Base-by-base conservation (phyloP, 2,888 invertebrate species). In the Nipponacmea schrenckii region DNA sequence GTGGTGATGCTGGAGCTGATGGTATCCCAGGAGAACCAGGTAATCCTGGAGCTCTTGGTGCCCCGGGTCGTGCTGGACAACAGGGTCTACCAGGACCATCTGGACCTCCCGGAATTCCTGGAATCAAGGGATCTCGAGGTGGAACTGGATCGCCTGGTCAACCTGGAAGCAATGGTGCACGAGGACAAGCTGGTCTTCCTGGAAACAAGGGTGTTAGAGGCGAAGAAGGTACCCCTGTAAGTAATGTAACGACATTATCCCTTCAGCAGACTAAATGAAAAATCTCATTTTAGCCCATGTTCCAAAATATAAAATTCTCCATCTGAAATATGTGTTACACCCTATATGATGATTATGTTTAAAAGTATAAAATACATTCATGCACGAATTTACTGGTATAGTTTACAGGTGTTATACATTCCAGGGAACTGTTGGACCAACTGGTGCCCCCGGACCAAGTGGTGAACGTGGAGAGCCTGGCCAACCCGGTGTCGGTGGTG, bases 111-210 rank as follows among this genome's bases (percentile, higher is more conserved):
- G 85, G 85, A 39, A 62, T 68, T 1, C 63, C 78, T 12, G 85
- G 85, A 26, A 75, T 82, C 31, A 84, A 83, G 79, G 84, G 84
- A 67, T 56, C 78, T 15, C 77, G 81, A 24, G 85, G 84, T 93
- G 94, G 74, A 86, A 85, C 91, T 24, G 94, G 94, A 69, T 89
- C 92, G 17, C 92, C 93, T 71, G 94, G 94, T 73, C 88, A 92
- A 79, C 92, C 93, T 77, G 94, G 94, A 88, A 89, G 87, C 84
- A 94, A 94, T 83, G 95, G 95, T 0, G 92, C 92, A 15, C 91
- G 90, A 87, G 96, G 96, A 12, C 91, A 92, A 65, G 89, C 94
- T 76, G 96, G 96, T 50, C 94, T 64, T 20, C 74, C 81, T 10
- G 85, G 85, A 56, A 74, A 76, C 39, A 84, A 84, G 64, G 83